phyloP scores from a whole-genome alignment of 2,888 invertebrate species.

The Didymodactylos carnosus region DNA sequence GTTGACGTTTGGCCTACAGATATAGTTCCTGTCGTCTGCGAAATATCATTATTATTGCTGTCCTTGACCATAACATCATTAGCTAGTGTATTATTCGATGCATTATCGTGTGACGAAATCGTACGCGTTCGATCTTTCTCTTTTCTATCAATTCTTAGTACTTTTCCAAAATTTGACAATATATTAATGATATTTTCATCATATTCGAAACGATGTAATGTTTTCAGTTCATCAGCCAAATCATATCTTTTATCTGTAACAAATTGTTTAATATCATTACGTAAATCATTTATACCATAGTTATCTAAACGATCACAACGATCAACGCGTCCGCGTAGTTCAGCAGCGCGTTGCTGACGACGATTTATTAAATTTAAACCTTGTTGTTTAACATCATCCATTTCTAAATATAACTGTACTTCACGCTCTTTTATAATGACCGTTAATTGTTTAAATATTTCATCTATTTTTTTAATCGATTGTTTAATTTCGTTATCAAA shows the following conservation, averaged over 20 bases:
- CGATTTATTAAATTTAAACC: background rate
- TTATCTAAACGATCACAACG: background rate
- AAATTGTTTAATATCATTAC: background rate
- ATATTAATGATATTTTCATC: background rate
- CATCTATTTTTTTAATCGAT: background rate
- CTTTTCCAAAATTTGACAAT: background rate
- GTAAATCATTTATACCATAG: background rate
- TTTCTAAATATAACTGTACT: background rate
- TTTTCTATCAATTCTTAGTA: background rate
- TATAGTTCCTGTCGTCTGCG: too few species aligned
- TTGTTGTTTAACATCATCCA: background rate
- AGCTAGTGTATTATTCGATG: too few species aligned
- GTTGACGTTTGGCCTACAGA: too few species aligned
- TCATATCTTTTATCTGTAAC: background rate
- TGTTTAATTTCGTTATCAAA: background rate
- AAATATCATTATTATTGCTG: too few species aligned
- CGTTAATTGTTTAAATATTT: background rate
- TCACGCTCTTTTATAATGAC: background rate
- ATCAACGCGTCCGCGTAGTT: background rate
- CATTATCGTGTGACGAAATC: background rate
- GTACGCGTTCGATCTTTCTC: background rate
- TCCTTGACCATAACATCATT: too few species aligned
- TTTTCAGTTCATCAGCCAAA: background rate
- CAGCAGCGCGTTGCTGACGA: background rate
- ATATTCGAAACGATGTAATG: background rate